Conservation (phyloP, 2,797 vertebrate genomes). For the Chiloscyllium punctatum region DNA sequence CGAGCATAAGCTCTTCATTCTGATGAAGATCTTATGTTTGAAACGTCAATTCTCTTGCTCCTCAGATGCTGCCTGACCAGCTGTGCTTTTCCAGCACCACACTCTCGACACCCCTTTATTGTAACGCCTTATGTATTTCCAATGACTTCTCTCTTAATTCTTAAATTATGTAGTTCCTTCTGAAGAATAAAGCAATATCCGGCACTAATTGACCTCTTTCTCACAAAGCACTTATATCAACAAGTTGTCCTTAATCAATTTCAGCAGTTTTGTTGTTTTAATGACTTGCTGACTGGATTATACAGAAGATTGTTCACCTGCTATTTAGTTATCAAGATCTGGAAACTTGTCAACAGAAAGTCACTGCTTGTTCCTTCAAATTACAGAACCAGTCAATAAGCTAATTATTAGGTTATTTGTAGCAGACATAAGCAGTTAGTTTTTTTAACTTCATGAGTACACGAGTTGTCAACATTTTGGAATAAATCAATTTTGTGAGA, state of each 20-base stretch:
- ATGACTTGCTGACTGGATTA: slow-evolving; percentile 21
- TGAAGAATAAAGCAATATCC: neutral
- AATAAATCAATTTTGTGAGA: neutral
- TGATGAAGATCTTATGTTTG: no score
- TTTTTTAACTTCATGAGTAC: neutral
- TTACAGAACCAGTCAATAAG: neutral
- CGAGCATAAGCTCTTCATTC: no score
- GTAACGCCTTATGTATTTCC: neutral
- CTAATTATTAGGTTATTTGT: slow-evolving; percentile 10
- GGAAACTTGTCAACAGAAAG: neutral
- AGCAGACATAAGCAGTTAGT: neutral
- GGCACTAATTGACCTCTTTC: neutral
- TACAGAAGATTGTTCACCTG: slow-evolving; percentile 19
- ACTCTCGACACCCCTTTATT: neutral
- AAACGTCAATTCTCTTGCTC: no score
- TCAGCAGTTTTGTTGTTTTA: neutral
- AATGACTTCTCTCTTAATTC: neutral
- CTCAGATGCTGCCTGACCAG: no score
- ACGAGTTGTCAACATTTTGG: neutral
- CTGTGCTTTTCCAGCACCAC: no score
- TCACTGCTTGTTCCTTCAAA: neutral
- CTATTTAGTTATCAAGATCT: slow-evolving; percentile 25
- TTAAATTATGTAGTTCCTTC: neutral
- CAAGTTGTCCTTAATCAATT: slow-evolving; percentile 1
- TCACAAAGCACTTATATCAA: neutral